Conservation (phyloP, 2,113 vertebrate genomes). For the Chiloscyllium plagiosum region DNA sequence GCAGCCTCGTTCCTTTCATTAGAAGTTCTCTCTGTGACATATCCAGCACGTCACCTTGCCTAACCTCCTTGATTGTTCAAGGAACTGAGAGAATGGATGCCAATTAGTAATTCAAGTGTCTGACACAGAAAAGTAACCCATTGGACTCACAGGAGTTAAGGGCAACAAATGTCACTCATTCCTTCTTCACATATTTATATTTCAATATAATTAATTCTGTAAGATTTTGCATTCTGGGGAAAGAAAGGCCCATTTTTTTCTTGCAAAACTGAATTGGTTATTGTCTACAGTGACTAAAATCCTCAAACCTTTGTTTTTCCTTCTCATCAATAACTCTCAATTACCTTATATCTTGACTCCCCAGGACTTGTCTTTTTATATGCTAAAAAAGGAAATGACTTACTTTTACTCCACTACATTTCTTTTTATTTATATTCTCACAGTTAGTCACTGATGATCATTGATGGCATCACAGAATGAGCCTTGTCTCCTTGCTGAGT, state of each 20-base stretch:
- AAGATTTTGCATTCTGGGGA: neutral
- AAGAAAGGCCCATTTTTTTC: neutral
- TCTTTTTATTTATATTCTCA: constrained; percentile 14
- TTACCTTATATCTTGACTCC: neutral
- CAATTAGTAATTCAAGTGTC: neutral
- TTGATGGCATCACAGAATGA: neutral
- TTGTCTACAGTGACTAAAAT: neutral
- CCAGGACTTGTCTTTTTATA: neutral
- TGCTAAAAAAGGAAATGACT: neutral
- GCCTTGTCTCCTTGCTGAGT: neutral
- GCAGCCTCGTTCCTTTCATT: too few relatives aligned
- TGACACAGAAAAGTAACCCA: neutral
- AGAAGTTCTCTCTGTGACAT: neutral
- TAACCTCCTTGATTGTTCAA: neutral
- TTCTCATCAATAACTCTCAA: neutral
- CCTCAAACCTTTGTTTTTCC: neutral
- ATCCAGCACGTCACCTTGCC: neutral
- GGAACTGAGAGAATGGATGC: neutral
- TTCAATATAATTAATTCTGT: neutral
- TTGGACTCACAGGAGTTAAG: neutral
- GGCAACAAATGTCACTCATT: neutral
- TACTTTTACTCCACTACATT: neutral
- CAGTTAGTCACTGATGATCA: neutral
- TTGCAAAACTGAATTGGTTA: neutral
- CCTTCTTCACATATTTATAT: neutral